Conservation (phyloP, 2,888 invertebrate genomes). For the Hyposoter dolosus region DNA sequence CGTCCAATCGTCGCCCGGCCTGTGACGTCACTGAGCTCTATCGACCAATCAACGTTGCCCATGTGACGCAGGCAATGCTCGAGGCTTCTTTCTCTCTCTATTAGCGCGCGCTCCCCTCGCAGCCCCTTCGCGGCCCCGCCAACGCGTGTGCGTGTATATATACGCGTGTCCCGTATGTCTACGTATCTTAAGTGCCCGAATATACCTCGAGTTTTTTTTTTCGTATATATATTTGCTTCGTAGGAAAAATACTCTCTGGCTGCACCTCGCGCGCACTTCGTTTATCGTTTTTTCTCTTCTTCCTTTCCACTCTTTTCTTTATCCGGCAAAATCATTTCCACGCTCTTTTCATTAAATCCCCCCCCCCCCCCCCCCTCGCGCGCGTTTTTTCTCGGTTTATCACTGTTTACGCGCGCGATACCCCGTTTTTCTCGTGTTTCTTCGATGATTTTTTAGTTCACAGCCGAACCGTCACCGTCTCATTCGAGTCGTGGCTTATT, state of each 20-base stretch:
- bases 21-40: constrained; percentile 85
- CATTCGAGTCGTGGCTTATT: not conserved
- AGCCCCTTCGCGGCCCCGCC: not conserved
- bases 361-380: not conserved
- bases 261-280: constrained; percentile 61
- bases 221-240: constrained; percentile 21
- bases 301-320: not conserved
- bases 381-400: not conserved
- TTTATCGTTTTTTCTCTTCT: constrained; percentile 3
- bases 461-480: constrained; percentile 7
- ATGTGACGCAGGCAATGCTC: constrained; percentile 84
- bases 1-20: constrained; percentile 81
- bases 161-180: constrained; percentile 26
- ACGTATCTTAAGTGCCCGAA: constrained; percentile 25
- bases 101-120: constrained; percentile 1
- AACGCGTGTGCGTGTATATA: constrained; percentile 12
- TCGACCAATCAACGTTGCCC: constrained; percentile 85
- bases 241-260: constrained; percentile 1
- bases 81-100: constrained; percentile 73
- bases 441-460: constrained; percentile 8
- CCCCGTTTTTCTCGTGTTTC: constrained; percentile 47
- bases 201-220: constrained; percentile 44
- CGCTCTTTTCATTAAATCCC: not conserved
- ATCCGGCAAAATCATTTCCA: not conserved
- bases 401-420: constrained; percentile 62